Base-by-base conservation (phyloP, 2,797 vertebrate genomes). In the Bucorvus abyssinicus region DNA sequence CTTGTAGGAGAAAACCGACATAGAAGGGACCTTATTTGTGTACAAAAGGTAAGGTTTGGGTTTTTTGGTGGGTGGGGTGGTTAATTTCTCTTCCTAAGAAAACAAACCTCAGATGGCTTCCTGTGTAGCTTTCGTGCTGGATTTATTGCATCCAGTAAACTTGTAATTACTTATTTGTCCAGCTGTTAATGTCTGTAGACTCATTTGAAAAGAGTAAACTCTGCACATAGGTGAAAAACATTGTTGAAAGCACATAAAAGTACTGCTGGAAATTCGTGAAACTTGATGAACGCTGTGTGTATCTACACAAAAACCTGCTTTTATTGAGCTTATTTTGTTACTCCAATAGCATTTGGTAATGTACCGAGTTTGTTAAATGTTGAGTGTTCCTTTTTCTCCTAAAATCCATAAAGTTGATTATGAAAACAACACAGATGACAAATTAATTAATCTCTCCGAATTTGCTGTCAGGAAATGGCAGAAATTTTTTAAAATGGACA, bases 11-110 rank as follows among this genome's bases (percentile, higher is more conserved):
- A 99, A 99, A 97, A 99, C 99, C 0, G 99, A 99, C 91, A 99
- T 99, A 90, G 99, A 99, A 97, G 99, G 99, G 36, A 99, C 99
- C 42, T 98, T 99, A 88, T 99, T 99, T 98, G 99, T 99, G 6
- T 99, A 99, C 95, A 96, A 98, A 92, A 99, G 99, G 99, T 99
- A 98, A 97, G 98, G 21, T 2, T 63, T 42, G 9, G 7, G 3
- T 45, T 50, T 32, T 70, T 24, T 2, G 2, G 19, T 4, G 6
- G 2, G 7, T 15, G 17, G 19, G 2, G 21, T 4, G 13, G 1
- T 59, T 76, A 19, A 42, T 65, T 60, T 84, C 5, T 9, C 78
- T 87, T 14, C 15, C 16, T 74, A 77, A 55, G 36, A 42, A 87
- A 91, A 44, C 14, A 82, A 49, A 47, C 9, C 27, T 81, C 24